Base-by-base conservation (phyloP, 1,140 invertebrate genomes). In the Geopemphigus sp. region DNA sequence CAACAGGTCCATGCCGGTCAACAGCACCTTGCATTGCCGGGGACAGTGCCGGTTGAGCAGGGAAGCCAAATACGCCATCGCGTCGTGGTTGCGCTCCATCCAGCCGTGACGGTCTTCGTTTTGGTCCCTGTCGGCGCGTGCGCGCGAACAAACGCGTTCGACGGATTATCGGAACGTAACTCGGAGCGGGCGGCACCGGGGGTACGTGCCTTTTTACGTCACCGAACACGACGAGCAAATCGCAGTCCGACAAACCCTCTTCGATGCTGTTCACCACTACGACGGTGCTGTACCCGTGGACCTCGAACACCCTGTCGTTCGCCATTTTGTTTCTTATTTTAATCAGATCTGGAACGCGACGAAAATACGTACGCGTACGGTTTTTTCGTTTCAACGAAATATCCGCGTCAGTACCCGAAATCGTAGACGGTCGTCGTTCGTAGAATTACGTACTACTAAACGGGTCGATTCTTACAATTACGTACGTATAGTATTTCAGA, bases 41-140 rank as follows among this genome's bases (percentile, higher is more conserved):
- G 74, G 74, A 32, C 74, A 78, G 22, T 78, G 45, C 8, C 32
- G 39, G 24, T 78, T 78, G n/a, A 78, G 57, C 1, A 63, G 50
- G 22, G n/a, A 63, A 1, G 57, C 56, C 39, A 78, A 29, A n/a
- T 4, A n/a, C 45, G 14, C 61, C 74, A 63, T 78, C 5, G 32
- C 45, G 15, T 5, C 14, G 56, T 50, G 29, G 45, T 78, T 78
- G 5, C 74, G 57, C 1, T 61, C 47, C 14, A 15, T 78, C 74
- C 74, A 63, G 1, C 2, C 12, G 8, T 29, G 0, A 6, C 8
- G 6, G 15, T 61, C 22, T 63, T 78, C 57, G 11, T 78, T 29
- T 17, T 61, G 39, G 26, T 1, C 32, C 4, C 73, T 61, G n/a
- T 39, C 32, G 3, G 32, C 32, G 32, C n/a, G n/a, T n/a, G 32